These are phyloP conservation scores for Zaprionus kolodkinae DNA, from an alignment of 1,140 invertebrate genomes.

Conservation along the genomic window DNA sequence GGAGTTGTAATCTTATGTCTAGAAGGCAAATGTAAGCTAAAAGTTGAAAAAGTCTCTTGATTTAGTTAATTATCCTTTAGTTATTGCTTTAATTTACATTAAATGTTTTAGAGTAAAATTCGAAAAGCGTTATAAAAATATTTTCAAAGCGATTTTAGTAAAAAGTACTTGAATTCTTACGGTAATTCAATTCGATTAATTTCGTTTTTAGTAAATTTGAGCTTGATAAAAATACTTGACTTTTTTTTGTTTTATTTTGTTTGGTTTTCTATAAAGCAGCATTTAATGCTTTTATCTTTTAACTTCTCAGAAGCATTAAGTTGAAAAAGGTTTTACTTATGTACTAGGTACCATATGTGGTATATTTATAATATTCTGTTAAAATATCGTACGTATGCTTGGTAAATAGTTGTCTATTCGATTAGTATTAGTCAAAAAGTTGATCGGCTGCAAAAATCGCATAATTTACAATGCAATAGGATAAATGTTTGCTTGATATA, in stretches of 20 bases:
- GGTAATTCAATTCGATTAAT: conserved; percentile 35
- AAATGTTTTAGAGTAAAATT: conserved; percentile 56
- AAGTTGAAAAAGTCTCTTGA: conserved; percentile 74
- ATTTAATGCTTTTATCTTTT: conserved; percentile 74
- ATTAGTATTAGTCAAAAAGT: conserved; percentile 73
- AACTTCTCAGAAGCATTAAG: conserved; percentile 77
- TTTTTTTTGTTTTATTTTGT: conserved; percentile 29
- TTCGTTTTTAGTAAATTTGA: conserved; percentile 58
- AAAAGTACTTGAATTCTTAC: conserved; percentile 48
- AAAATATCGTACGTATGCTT: conserved; percentile 71
- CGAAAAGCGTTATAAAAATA: conserved; percentile 80
- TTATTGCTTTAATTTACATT: conserved; percentile 73
- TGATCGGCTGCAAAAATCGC: conserved; percentile 74
- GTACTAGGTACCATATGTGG: conserved; percentile 31
- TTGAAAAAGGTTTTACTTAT: conserved; percentile 61
- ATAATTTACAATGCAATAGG: conserved; percentile 74
- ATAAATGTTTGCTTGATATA: conserved; percentile 26
- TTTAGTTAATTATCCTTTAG: conserved; percentile 57
- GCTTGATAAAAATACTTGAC: conserved; percentile 68
- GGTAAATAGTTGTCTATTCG: conserved; percentile 69
- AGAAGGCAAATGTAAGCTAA: conserved; percentile 82
- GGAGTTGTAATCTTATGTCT: conserved; percentile 59
- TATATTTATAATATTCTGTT: conserved; percentile 35
- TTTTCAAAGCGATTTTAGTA: conserved; percentile 71
- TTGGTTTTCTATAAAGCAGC: conserved; percentile 50